Conservation (phyloP, 2,113 vertebrate species). For the Trichechus manatus region DNA sequence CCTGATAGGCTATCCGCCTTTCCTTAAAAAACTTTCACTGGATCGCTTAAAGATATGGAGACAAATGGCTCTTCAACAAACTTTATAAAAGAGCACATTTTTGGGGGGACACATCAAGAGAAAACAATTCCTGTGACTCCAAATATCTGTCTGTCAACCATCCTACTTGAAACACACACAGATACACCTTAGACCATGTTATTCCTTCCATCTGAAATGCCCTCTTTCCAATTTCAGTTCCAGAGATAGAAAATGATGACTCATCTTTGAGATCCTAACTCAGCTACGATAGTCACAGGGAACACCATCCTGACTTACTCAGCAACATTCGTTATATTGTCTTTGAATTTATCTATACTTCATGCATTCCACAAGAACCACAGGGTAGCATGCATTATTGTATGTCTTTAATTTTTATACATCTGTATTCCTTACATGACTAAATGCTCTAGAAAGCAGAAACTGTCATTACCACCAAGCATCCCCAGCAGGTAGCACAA, state of each 20-base stretch:
- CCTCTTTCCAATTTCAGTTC: not conserved
- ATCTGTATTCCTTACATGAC: not conserved
- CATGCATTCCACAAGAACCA: not conserved
- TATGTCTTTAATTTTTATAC: not conserved
- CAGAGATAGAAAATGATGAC: not conserved
- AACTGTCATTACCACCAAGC: not conserved
- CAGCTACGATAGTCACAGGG: not conserved
- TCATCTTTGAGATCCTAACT: not conserved
- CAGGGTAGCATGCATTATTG: not conserved
- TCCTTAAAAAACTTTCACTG: not conserved
- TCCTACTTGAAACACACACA: not conserved
- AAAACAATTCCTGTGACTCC: not conserved
- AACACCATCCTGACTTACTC: not conserved
- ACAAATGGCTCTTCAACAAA: conserved; percentile 32
- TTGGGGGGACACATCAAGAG: not conserved
- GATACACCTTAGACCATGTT: not conserved
- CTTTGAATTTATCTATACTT: not conserved
- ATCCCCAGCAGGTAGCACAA: not conserved
- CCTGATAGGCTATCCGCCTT: not conserved
- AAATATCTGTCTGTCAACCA: not conserved
- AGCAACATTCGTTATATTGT: not conserved
- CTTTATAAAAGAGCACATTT: not conserved
- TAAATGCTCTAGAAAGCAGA: not conserved
- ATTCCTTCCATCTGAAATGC: not conserved
- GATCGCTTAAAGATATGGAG: not conserved